Conservation (phyloP, 2,113 vertebrate genomes). For the Eupsittula cactorum region DNA sequence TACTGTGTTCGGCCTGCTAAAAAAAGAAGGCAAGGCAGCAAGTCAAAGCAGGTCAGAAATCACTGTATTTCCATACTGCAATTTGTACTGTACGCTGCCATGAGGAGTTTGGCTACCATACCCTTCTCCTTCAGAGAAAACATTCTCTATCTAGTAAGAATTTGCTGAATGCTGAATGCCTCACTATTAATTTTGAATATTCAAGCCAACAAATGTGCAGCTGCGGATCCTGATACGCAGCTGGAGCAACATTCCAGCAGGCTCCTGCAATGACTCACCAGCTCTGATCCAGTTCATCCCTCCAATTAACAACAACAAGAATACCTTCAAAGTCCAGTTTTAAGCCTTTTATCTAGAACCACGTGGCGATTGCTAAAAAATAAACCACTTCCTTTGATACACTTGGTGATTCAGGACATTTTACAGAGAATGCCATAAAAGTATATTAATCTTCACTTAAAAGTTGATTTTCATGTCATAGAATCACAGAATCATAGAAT, state of each 20-base stretch:
- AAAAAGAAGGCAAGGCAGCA: neutral
- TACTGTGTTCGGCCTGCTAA: neutral
- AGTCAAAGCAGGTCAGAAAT: neutral
- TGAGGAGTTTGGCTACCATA: neutral
- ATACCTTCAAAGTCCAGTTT: neutral
- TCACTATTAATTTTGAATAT: neutral
- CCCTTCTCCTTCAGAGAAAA: neutral
- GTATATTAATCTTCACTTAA: neutral
- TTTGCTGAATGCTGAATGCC: neutral
- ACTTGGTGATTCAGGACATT: neutral
- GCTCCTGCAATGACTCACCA: conserved; percentile 17
- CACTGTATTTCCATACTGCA: neutral
- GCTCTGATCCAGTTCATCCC: neutral
- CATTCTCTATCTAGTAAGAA: neutral
- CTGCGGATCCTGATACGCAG: neutral
- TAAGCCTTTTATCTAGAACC: conserved; percentile 19
- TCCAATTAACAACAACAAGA: neutral
- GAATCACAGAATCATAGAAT: too few relatives aligned
- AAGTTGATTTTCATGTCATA: neutral
- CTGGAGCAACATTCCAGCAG: conserved; percentile 46
- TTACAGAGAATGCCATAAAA: neutral
- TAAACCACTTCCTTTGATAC: neutral
- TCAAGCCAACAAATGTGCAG: neutral
- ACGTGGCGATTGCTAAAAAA: neutral
- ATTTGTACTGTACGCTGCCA: neutral